Evolutionary conservation across 2,797 vertebrate species (phyloP).

Genomic region (Sebastes steindachneri): DNA sequence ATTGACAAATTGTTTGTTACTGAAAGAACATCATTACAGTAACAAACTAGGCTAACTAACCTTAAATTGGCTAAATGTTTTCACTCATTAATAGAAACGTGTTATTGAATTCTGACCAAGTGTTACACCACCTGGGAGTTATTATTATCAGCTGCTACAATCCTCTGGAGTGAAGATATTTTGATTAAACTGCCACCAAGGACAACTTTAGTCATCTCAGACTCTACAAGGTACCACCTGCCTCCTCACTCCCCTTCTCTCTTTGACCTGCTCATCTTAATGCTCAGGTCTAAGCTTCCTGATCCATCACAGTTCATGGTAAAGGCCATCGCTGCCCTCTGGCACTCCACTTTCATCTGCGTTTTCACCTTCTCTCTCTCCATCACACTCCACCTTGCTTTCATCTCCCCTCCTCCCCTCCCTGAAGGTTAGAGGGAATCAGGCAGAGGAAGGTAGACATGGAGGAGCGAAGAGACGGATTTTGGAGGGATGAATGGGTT

Average conservation of each 20-base stretch:
- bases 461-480: background rate
- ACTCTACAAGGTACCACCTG: background rate
- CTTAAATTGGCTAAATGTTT: background rate
- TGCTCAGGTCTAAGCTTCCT: constrained; percentile 35
- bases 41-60: background rate
- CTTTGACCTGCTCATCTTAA: constrained; percentile 25
- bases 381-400: constrained; percentile 34
- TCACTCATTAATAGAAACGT: background rate
- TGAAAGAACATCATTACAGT: too few relatives aligned
- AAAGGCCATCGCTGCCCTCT: constrained; percentile 63
- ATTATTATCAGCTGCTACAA: background rate
- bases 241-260: background rate
- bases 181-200: background rate
- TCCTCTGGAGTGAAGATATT: background rate
- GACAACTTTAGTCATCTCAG: background rate
- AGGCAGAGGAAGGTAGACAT: background rate
- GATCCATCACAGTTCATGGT: constrained; percentile 70
- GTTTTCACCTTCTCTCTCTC: constrained; percentile 36
- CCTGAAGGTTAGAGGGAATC: constrained; percentile 25
- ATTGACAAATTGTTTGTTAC: too few relatives aligned
- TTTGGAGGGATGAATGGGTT: background rate
- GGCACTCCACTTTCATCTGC: constrained; percentile 68
- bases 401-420: constrained; percentile 15
- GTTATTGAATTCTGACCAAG: background rate
- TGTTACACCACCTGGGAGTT: background rate